phyloP scores from a whole-genome alignment of 2,113 vertebrate species.

The Laticauda colubrina region DNA sequence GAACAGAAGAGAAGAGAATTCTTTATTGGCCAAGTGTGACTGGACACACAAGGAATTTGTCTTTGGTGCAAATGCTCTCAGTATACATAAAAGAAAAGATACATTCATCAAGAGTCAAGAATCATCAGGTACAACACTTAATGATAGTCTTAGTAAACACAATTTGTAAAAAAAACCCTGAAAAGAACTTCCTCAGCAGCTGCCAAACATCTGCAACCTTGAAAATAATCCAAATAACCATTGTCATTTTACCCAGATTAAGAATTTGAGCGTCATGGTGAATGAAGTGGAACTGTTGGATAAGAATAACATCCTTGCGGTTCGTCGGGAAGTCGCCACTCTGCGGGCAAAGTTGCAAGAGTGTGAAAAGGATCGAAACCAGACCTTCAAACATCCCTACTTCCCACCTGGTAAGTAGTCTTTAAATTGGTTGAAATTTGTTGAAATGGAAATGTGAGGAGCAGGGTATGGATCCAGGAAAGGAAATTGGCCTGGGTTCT shows the following conservation, averaged over 20 bases:
- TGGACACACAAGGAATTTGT: no score
- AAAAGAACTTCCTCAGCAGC: conserved; percentile 39
- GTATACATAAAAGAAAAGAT: no score
- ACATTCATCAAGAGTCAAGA: no score
- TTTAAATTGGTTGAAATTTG: background rate
- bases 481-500: background rate
- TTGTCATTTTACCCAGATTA: conserved; percentile 66
- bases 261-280: conserved; percentile 72
- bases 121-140: no score
- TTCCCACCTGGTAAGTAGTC: conserved; percentile 63
- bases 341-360: conserved; percentile 67
- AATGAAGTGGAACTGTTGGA: conserved; percentile 70
- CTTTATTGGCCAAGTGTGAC: no score
- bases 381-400: background rate
- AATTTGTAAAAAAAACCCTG: conserved; percentile 35
- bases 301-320: conserved; percentile 71
- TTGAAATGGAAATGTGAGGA: background rate
- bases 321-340: conserved; percentile 63
- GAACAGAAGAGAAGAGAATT: no score
- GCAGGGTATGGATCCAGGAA: background rate
- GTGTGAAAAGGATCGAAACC: conserved; percentile 47
- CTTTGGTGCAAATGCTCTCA: no score
- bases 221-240: conserved; percentile 41
- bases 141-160: background rate
- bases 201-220: conserved; percentile 23